Evolutionary conservation across 2,113 vertebrate species (phyloP).

Genomic region (rabbit (Oryctolagus cuniculus)): mOryCun1.1 NC_091434.1:61336001-61336500

Average conservation of each 20-base stretch:
- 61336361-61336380: slow-evolving; percentile 78
- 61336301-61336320: not conserved
- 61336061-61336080: too few species aligned
- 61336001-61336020: too few species aligned
- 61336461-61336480: slow-evolving; percentile 59
- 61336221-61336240: not conserved
- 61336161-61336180: too few species aligned
- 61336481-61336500: slow-evolving; percentile 29
- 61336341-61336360: slow-evolving; percentile 57
- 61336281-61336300: not conserved
- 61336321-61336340: not conserved
- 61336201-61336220: too few species aligned
- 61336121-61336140: too few species aligned
- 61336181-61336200: too few species aligned
- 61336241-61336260: not conserved
- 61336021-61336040: too few species aligned
- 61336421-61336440: slow-evolving; percentile 55
- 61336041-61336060: too few species aligned
- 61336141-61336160: too few species aligned
- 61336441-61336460: slow-evolving; percentile 34
- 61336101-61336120: too few species aligned
- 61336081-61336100: too few species aligned
- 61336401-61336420: slow-evolving; percentile 62
- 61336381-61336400: slow-evolving; percentile 65
- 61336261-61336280: not conserved